A percentile compares a stretch with the other conserved stretches of the same genome.
Conservation (phyloP, 2,113 vertebrate genomes). For the Pavo muticus region DNA sequence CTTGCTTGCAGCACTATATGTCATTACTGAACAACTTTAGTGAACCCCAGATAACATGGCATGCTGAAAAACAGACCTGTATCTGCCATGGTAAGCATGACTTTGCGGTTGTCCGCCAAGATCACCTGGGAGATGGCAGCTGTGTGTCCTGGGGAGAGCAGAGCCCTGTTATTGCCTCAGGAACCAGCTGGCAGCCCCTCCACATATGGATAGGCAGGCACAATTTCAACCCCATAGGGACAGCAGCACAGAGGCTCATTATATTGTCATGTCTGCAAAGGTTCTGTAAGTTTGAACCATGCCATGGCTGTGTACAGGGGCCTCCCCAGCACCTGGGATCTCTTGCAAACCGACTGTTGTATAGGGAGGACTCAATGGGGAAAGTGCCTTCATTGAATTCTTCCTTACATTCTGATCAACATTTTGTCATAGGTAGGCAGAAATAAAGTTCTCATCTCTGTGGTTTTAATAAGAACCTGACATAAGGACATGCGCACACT, state of each 20-base stretch:
- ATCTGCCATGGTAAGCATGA: background rate
- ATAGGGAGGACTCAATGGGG: background rate
- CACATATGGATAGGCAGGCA: background rate
- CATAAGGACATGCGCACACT: fast-evolving
- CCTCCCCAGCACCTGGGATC: background rate
- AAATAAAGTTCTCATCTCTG: background rate
- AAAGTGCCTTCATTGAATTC: background rate
- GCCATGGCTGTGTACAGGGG: fast-evolving
- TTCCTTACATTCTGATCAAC: background rate
- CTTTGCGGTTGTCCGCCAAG: fast-evolving
- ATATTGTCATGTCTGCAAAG: background rate
- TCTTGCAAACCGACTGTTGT: background rate
- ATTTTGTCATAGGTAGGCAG: background rate
- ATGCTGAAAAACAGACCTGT: background rate
- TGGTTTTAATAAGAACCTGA: background rate
- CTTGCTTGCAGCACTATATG: background rate
- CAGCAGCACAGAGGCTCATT: fast-evolving
- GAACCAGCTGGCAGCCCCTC: background rate
- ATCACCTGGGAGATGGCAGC: background rate
- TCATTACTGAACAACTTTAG: fast-evolving
- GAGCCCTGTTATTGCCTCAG: fast-evolving
- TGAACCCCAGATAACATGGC: background rate
- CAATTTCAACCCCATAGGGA: background rate
- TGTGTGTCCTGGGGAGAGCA: background rate
- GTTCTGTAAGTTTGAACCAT: background rate